Evolutionary conservation across 2,113 vertebrate genomes (phyloP).

Genomic region (Mesoclemmys tuberculata): DNA sequence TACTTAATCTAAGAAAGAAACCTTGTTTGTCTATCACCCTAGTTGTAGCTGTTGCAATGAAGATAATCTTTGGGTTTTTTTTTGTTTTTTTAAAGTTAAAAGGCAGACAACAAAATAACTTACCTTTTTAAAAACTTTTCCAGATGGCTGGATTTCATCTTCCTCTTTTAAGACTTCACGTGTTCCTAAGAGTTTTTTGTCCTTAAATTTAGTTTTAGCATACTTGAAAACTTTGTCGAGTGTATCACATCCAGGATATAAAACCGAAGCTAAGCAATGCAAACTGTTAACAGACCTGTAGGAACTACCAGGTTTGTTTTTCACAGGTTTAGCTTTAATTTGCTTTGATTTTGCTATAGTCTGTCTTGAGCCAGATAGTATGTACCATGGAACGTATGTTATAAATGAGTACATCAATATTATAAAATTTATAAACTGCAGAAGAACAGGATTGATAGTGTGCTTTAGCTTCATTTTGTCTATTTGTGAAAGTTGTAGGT

Average conservation of each 20-base stretch:
- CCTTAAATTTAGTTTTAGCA: conserved; percentile 82
- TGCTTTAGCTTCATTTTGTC: conserved; percentile 90
- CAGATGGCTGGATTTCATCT: conserved; percentile 93
- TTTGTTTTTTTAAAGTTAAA: not conserved
- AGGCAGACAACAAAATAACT: not conserved
- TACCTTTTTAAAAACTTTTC: conserved; percentile 97
- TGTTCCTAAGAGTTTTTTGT: conserved; percentile 89
- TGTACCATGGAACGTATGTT: conserved; percentile 87
- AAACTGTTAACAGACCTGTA: conserved; percentile 87
- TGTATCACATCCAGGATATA: conserved; percentile 89
- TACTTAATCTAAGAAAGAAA: not conserved
- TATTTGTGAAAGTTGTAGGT: conserved; percentile 54
- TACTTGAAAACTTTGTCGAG: conserved; percentile 90
- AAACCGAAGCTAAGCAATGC: conserved; percentile 78
- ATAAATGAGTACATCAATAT: conserved; percentile 87
- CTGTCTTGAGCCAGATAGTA: conserved; percentile 87
- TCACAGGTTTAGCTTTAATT: conserved; percentile 84
- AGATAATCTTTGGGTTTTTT: not conserved
- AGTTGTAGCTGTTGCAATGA: not conserved
- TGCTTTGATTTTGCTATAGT: conserved; percentile 82
- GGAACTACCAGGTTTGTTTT: conserved; percentile 81
- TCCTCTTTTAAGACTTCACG: conserved; percentile 92
- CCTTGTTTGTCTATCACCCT: not conserved
- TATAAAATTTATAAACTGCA: conserved; percentile 87
- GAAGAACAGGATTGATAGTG: conserved; percentile 88